phyloP scores from a whole-genome alignment of 30 jellyfish, hydroid and myxozoan species.

The Nemopilema nomurai region DNA sequence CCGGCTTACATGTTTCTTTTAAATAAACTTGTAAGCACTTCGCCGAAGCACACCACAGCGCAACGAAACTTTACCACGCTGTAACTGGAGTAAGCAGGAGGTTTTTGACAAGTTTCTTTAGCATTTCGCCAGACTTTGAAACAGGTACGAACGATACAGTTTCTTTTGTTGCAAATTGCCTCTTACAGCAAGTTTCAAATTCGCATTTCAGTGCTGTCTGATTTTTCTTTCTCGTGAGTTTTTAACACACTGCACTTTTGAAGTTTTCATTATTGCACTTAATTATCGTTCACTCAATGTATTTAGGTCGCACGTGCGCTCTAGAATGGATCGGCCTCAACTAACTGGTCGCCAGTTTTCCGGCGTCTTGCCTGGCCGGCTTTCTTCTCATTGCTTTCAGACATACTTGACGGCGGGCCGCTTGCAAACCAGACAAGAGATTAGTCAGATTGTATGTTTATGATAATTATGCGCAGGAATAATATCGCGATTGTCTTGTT shows the following conservation, averaged over 20 bases:
- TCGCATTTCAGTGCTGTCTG: constrained; percentile 6
- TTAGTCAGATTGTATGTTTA: constrained; percentile 60
- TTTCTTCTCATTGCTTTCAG: constrained; percentile 38
- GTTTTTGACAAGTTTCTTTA: background rate
- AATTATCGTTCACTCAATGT: background rate
- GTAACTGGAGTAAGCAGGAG: background rate
- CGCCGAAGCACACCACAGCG: background rate
- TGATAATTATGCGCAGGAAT: constrained; percentile 74
- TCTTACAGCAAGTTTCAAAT: constrained; percentile 44
- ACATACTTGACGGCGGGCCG: constrained; percentile 62
- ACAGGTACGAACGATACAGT: constrained; percentile 34
- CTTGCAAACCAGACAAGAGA: constrained; percentile 73
- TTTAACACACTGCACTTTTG: background rate
- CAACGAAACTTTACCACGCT: background rate
- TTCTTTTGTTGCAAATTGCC: constrained; percentile 44
- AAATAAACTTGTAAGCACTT: background rate
- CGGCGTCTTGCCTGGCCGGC: constrained; percentile 69
- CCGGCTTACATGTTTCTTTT: constrained; percentile 22
- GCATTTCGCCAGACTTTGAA: background rate
- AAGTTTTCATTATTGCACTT: background rate
- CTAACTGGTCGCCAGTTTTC: constrained; percentile 13
- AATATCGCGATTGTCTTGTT: constrained; percentile 74
- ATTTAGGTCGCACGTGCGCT: constrained; percentile 49
- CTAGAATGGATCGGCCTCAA: constrained; percentile 4
- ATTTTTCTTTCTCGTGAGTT: constrained; percentile 4